Evolutionary conservation across 23 tunicate species (phyloP).

Genomic region (Phallusia fumigata): DNA sequence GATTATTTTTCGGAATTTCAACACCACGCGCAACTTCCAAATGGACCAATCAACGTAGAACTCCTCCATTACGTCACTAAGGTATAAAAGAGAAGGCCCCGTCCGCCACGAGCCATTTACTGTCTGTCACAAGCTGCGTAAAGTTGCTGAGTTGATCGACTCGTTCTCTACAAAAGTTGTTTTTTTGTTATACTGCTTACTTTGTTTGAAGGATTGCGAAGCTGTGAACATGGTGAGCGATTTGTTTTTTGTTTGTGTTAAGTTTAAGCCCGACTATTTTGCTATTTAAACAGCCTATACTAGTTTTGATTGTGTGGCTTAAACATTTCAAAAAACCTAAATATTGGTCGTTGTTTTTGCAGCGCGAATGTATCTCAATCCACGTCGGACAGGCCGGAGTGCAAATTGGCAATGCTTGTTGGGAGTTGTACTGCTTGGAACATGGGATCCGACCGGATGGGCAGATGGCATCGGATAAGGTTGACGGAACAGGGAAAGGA

Average conservation of each 20-base stretch:
- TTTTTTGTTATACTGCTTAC: neutral
- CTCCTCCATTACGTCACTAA: neutral
- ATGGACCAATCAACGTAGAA: neutral
- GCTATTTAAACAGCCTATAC: too few species aligned
- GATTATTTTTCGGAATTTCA: neutral
- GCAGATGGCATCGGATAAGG: slow-evolving; percentile 45
- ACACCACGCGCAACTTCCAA: neutral
- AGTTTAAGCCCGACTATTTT: neutral
- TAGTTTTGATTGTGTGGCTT: too few species aligned
- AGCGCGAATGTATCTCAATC: slow-evolving; percentile 91
- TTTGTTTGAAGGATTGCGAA: neutral
- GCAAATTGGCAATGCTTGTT: slow-evolving; percentile 91
- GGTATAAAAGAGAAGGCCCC: neutral
- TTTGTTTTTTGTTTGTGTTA: neutral
- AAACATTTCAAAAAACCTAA: too few species aligned
- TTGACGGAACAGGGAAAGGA: slow-evolving; percentile 67
- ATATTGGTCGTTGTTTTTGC: slow-evolving; percentile 16
- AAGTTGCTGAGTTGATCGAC: neutral
- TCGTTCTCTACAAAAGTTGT: neutral
- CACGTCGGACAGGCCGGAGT: slow-evolving; percentile 96
- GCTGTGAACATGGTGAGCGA: neutral
- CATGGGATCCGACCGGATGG: slow-evolving; percentile 95
- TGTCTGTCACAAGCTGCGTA: slow-evolving; percentile 12
- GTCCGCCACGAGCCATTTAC: neutral
- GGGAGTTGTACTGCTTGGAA: slow-evolving; percentile 92